phyloP scores from a whole-genome alignment of 1,140 invertebrate species.

The Aphelinus certus region DNA sequence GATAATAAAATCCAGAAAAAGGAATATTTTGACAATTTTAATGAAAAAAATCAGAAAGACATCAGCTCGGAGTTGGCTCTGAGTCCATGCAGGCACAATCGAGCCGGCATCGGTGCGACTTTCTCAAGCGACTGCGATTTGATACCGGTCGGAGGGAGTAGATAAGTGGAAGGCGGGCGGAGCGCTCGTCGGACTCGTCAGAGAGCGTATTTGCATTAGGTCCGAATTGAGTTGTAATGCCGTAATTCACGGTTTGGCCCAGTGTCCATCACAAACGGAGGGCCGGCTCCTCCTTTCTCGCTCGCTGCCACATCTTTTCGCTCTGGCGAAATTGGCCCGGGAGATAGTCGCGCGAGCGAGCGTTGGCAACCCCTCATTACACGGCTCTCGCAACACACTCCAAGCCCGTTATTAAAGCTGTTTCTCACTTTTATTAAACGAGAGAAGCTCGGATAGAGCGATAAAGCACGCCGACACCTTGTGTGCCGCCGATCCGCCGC shows the following conservation, averaged over 20 bases:
- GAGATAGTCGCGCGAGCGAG: slow-evolving; percentile 8
- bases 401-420: slow-evolving; percentile 61
- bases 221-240: slow-evolving; percentile 35
- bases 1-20: too few species aligned
- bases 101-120: too few species aligned
- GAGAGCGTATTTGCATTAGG: slow-evolving; percentile 37
- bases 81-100: too few species aligned
- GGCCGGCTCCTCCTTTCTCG: too few species aligned
- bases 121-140: too few species aligned
- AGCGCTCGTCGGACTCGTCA: not conserved
- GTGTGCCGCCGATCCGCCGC: slow-evolving; percentile 32
- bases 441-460: slow-evolving; percentile 63
- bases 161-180: too few species aligned
- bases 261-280: too few species aligned
- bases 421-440: slow-evolving; percentile 65
- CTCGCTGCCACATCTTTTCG: slow-evolving; percentile 5
- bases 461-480: slow-evolving; percentile 52
- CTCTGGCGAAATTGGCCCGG: slow-evolving; percentile 22
- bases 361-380: slow-evolving; percentile 51
- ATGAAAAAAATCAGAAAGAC: too few species aligned
- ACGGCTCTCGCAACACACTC: too few species aligned
- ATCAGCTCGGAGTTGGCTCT: too few species aligned
- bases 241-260: slow-evolving; percentile 25
- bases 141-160: too few species aligned
- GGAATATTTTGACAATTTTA: too few species aligned